Base-by-base conservation (phyloP, 2,888 invertebrate genomes). In the Platynereis dumerilii region DNA sequence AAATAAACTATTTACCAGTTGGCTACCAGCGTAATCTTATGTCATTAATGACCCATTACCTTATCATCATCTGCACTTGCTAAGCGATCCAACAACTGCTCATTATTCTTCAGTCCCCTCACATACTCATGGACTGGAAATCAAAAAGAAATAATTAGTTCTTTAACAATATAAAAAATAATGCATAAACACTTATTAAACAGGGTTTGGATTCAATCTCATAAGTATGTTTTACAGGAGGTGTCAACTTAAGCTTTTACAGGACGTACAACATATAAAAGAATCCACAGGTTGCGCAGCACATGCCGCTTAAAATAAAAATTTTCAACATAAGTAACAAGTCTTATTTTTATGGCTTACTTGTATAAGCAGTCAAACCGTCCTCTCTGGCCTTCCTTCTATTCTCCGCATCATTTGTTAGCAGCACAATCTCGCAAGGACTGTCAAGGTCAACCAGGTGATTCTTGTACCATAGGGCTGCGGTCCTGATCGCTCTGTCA, bases 371-470 rank as follows among this genome's bases (percentile, higher is more conserved):
- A 7, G 87, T 80, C 70, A 95, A 88, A 0, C 90, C 90, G 66
- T 91, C 90, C 61, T 88, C 86, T 64, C 86, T 81, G 1, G 95
- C 94, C 75, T 90, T 87, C 70, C 87, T 87, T 64, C 90, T 88
- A 81, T 94, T 95, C 7, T 86, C 90, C 20, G 86, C 88, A 86
- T 96, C 96, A 82, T 96, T 94, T 1, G 94, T 92, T 7, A 96
- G 84, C 26, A 96, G 86, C 20, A 96, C 86, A 60, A 92, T 88
- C 66, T 88, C 87, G 0, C 91, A 55, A 71, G 73, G 17, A 77
- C 81, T 27, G 84, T 77, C 34, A 15, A 54, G 26, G 29, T 62
- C 62, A 17, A 93, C 83, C 12, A 34, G 5, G 83, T 97, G 96
- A 0, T 87, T 80, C 65, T 90, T 88, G 77, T 95, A 96, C 95